Evolutionary conservation across 2,797 vertebrate genomes (phyloP), one percentile per base, ranked within the genome.

Genomic region (Borostomias antarcticus): DNA sequence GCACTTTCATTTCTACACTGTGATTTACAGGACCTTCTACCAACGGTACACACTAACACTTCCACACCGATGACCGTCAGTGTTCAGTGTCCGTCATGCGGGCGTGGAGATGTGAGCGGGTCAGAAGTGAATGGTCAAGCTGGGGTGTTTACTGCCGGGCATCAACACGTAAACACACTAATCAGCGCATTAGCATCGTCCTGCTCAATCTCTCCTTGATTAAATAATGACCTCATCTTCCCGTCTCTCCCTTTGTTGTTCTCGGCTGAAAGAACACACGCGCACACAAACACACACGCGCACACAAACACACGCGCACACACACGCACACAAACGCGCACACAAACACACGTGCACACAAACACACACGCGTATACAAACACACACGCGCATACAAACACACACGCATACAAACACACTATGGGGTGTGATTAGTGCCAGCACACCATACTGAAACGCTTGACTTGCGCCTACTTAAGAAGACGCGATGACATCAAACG

Each of bases 291-390:
- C 23, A 40, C 30, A 37, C 69, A 6, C 62, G 28, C 52, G 29
- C 52, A 65, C 63, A 48, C 25, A 17, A 2, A 30, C 33, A 65
- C 72, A 48, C 62, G 15, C 37, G 28, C 23, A 45, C 58, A 58
- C 32, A 64, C 47, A 47, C 10, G 43, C 45, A 74, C 21, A 69
- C 10, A 17, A 35, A 37, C 32, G 47, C 19, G 23, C 51, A 30
- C 47, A 60, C 26, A 56, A 53, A 58, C 62, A 72, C 62, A 71
- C 58, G 61, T 53, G 67, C 43, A 54, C 69, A 57, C 35, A 73
- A 21, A 60, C 74, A 62, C 56, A 69, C 64, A 75, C 30, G 66
- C 72, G 58, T 28, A 66, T 63, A 66, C 19, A 62, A 45, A 73
- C 63, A 64, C 45, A 63, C 32, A 48, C 19, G 43, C 21, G 32